Conservation (phyloP, 2,113 vertebrate genomes). For the Phaethornis superciliosus region DNA sequence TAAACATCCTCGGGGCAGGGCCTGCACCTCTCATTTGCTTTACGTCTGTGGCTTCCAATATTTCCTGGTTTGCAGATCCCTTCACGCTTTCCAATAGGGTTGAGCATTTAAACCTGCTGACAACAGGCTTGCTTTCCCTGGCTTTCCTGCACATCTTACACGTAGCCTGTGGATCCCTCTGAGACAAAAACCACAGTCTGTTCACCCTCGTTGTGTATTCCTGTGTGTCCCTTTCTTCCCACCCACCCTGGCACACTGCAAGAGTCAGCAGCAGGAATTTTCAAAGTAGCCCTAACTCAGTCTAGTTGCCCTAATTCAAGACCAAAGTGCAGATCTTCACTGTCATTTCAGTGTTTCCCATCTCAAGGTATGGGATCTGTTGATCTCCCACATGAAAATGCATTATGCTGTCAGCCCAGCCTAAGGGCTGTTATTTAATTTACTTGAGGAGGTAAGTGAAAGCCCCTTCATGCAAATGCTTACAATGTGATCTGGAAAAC, state of each 20-base stretch:
- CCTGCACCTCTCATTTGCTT: constrained; percentile 40
- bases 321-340: constrained; percentile 11
- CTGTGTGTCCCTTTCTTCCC: not conserved
- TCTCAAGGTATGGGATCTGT: constrained; percentile 62
- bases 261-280: not conserved
- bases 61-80: constrained; percentile 39
- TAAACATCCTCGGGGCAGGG: constrained; percentile 53
- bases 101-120: constrained; percentile 37
- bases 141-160: constrained; percentile 28
- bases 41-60: not conserved
- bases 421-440: constrained; percentile 72
- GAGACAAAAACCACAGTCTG: not conserved
- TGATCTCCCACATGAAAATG: constrained; percentile 66
- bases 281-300: not conserved
- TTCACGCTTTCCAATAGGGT: not conserved
- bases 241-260: not conserved
- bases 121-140: not conserved
- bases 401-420: constrained; percentile 65
- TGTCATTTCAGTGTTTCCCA: constrained; percentile 21
- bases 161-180: not conserved
- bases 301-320: not conserved
- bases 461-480: constrained; percentile 70
- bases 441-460: constrained; percentile 72
- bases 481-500: constrained; percentile 70
- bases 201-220: not conserved